Evolutionary conservation across 1,140 invertebrate genomes (phyloP).

Genomic region (Hylaeus anthracinus): DNA sequence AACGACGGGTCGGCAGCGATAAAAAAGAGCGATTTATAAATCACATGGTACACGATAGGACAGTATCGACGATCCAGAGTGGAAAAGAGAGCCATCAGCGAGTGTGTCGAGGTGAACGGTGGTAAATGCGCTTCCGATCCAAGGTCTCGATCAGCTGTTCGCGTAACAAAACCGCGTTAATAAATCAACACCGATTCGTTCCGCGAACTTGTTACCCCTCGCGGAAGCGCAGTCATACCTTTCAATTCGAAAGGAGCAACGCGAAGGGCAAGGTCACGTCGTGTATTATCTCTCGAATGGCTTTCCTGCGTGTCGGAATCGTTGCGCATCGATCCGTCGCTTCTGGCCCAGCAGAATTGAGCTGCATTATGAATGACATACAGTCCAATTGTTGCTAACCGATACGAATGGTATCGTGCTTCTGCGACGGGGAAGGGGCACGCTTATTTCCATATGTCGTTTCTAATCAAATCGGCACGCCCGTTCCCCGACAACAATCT

Average conservation of each 20-base stretch:
- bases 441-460: not conserved
- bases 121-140: not conserved
- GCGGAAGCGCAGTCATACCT: not conserved
- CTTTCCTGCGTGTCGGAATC: slow-evolving; percentile 48
- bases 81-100: no score
- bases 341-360: slow-evolving; percentile 59
- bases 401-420: not conserved
- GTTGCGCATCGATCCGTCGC: slow-evolving; percentile 59
- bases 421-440: not conserved
- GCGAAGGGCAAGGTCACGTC: slow-evolving; percentile 25
- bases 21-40: not conserved
- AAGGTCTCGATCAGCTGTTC: not conserved
- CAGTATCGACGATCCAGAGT: no score
- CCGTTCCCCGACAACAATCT: no score
- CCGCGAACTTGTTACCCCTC: not conserved
- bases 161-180: not conserved
- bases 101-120: not conserved
- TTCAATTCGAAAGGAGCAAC: not conserved
- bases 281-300: slow-evolving; percentile 36
- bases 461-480: no score
- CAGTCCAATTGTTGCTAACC: slow-evolving; percentile 19
- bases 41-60: not conserved
- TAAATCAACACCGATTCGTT: slow-evolving; percentile 16
- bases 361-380: slow-evolving; percentile 72
- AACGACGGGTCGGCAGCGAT: not conserved